A percentile compares a stretch with the other conserved stretches of the same genome.
phyloP scores from a whole-genome alignment of 2,113 vertebrate species.

The Zootoca vivipara region DNA sequence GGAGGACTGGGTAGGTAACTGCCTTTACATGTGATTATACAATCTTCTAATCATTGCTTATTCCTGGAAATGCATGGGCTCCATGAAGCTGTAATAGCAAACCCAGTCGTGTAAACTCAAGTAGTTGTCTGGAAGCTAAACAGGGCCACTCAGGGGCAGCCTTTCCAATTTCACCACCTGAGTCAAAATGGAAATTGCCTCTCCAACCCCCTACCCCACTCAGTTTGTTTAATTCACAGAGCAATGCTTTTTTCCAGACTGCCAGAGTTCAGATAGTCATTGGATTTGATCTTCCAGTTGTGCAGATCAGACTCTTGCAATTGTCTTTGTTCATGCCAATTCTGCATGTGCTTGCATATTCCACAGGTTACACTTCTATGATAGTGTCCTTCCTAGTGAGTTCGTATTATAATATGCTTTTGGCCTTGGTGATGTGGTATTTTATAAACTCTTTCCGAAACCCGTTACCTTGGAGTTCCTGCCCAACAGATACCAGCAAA shows the following conservation, averaged over 20 bases:
- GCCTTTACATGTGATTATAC: neutral
- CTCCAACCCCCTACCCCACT: too few relatives aligned
- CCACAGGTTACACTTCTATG: conserved; percentile 78
- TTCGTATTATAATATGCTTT: conserved; percentile 86
- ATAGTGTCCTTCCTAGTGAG: conserved; percentile 76
- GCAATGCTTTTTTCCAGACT: neutral
- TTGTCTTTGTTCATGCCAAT: neutral
- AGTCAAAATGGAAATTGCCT: too few relatives aligned
- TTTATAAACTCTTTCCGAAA: conserved; percentile 87
- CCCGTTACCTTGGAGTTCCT: conserved; percentile 77
- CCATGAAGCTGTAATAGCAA: neutral
- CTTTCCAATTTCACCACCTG: too few relatives aligned
- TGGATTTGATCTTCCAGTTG: neutral
- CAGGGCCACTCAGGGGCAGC: too few relatives aligned
- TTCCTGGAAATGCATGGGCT: neutral
- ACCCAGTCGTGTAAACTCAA: too few relatives aligned
- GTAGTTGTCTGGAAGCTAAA: too few relatives aligned
- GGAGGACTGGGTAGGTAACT: conserved; percentile 80
- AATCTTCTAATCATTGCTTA: neutral
- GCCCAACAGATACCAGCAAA: neutral
- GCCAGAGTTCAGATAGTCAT: neutral
- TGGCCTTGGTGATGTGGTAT: conserved; percentile 91
- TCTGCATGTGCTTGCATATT: conserved; percentile 22
- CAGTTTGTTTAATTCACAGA: neutral
- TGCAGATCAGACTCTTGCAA: neutral